Conservation (phyloP, 2,113 vertebrate genomes). For the Zapus hudsonius region DNA sequence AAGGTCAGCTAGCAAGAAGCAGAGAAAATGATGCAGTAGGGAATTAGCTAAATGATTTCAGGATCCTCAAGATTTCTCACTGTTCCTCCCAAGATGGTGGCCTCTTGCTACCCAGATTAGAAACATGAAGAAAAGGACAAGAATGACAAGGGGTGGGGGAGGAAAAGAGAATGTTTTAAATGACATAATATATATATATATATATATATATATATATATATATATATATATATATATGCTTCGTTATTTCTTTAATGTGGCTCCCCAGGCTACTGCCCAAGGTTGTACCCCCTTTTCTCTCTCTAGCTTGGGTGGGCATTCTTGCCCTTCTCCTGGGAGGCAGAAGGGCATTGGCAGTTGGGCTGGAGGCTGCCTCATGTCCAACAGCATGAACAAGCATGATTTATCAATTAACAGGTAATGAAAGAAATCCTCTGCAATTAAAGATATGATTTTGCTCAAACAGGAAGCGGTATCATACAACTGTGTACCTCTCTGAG, state of each 20-base stretch:
- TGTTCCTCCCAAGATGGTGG: constrained; percentile 87
- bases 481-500: constrained; percentile 90
- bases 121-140: constrained; percentile 87
- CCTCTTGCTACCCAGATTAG: constrained; percentile 87
- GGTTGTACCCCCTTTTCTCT: constrained; percentile 64
- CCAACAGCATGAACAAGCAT: constrained; percentile 80
- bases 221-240: neutral
- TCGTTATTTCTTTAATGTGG: constrained; percentile 67
- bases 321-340: constrained; percentile 32
- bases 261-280: constrained; percentile 68
- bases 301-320: neutral
- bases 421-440: constrained; percentile 96
- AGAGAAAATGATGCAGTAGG: constrained; percentile 89
- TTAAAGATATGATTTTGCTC: constrained; percentile 96
- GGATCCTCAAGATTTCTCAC: constrained; percentile 89
- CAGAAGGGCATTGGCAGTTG: constrained; percentile 62
- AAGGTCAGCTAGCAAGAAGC: constrained; percentile 91
- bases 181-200: neutral
- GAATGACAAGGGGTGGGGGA: constrained; percentile 81
- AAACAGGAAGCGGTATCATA: constrained; percentile 94
- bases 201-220: neutral
- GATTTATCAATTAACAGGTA: constrained; percentile 99
- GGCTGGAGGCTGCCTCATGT: constrained; percentile 57
- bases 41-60: constrained; percentile 93
- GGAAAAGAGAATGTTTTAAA: constrained; percentile 12